Evolutionary conservation across 2,797 vertebrate species (phyloP), one percentile per base, ranked within the genome.

Genomic region (Sebastes hubbsi): DNA sequence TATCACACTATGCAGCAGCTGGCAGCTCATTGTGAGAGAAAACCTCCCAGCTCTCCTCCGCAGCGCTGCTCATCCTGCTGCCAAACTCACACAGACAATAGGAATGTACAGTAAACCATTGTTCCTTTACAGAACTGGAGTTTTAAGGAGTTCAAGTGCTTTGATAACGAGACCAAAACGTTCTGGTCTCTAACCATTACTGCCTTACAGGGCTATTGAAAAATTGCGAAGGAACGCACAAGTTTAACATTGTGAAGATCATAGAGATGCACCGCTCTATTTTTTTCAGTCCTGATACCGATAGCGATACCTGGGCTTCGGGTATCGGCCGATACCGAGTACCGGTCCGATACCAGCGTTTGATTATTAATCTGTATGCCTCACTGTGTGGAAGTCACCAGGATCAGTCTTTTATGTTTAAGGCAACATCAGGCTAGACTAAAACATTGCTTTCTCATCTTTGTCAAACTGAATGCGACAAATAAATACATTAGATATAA

Each of bases 11-110:
- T 77, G n/a, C 54, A 69, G 79, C 74, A 87, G 81, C 71, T 89
- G 89, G 83, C 78, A 73, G 80, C 36, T 68, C 76, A 77, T 16
- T 73, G 88, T 88, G 87, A 75, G 78, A 91, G 85, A 86, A 90
- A 89, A 78, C 69, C 84, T 91, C 89, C 91, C 84, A 24, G 14
- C n/a, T 66, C 52, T 71, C 55, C 78, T 77, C 66, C 70, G 27
- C 61, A 13, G 1, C 0, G n/a, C 64, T n/a, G 67, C 64, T 68
- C 83, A 77, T 78, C 60, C 82, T 82, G 72, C 67, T 14, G 49
- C 49, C 49, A 10, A 10, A 24, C 59, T 65, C 62, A 27, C 22
- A 52, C 2, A 25, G 4, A 55, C 22, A 72, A 16, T 16, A 18
- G 1, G 38, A 29, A 36, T 18, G 18, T n/a, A 14, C 22, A 36